phyloP scores from a whole-genome alignment of 1,140 invertebrate species.

The Tyrophagus putrescentiae region DNA sequence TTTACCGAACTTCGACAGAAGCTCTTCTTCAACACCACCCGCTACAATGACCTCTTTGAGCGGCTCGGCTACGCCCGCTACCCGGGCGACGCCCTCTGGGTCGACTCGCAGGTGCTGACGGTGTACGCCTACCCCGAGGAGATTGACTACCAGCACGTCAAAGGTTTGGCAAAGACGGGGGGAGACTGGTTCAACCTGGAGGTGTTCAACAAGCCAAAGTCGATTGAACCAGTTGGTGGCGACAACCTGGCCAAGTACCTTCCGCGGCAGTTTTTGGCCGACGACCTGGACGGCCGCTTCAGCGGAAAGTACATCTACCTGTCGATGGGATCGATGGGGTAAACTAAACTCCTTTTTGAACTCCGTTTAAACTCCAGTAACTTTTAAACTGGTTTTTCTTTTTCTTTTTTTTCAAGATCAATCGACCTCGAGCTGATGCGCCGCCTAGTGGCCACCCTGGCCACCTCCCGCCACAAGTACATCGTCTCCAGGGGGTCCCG shows the following conservation, averaged over 20 bases:
- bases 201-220: neutral
- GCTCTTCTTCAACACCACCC: neutral
- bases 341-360: no score
- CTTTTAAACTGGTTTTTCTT: no score
- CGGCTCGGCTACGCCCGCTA: neutral
- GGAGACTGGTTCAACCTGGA: constrained; percentile 5
- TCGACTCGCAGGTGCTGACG: neutral
- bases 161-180: no score
- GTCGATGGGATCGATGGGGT: neutral
- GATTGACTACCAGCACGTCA: neutral
- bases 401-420: no score
- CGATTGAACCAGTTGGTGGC: neutral
- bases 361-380: no score
- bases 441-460: constrained; percentile 1
- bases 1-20: neutral
- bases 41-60: neutral
- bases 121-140: neutral
- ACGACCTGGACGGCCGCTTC: neutral
- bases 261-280: neutral
- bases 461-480: constrained; percentile 10
- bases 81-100: neutral
- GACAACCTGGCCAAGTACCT: neutral
- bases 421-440: constrained; percentile 17
- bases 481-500: constrained; percentile 18
- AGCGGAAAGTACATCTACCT: neutral